These are phyloP conservation scores for Diaphora mendica DNA, from an alignment of 2,888 invertebrate species.

Conservation along the genomic window DNA sequence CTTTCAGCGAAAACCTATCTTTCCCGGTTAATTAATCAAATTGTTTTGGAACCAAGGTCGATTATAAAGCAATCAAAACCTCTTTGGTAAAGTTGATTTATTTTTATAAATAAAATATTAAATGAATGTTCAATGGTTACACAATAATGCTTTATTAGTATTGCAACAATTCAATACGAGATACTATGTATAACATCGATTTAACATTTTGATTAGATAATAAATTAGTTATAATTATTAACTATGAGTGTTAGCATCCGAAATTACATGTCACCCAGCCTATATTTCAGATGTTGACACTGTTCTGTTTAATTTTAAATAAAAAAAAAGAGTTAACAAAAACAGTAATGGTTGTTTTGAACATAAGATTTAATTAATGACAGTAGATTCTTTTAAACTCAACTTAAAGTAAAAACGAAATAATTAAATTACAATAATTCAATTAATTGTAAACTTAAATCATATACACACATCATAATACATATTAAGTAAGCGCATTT, in stretches of 20 bases:
- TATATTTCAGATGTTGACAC: constrained; percentile 56
- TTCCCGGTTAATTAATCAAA: constrained; percentile 9
- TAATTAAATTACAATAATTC: too few relatives aligned
- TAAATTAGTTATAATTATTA: constrained; percentile 29
- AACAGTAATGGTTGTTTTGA: background rate
- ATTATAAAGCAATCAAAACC: constrained; percentile 41
- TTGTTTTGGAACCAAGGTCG: constrained; percentile 17
- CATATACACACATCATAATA: background rate
- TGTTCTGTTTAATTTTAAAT: constrained; percentile 17
- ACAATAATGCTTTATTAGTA: constrained; percentile 56
- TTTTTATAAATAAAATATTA: constrained; percentile 49
- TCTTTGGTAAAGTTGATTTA: constrained; percentile 36
- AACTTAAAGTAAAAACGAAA: background rate
- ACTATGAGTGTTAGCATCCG: constrained; percentile 45
- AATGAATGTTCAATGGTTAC: constrained; percentile 49
- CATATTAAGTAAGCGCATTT: constrained; percentile 56
- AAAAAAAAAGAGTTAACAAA: background rate
- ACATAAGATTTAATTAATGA: background rate
- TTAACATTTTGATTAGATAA: constrained; percentile 49
- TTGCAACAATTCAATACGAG: constrained; percentile 55
- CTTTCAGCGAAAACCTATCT: constrained; percentile 14
- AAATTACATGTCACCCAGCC: constrained; percentile 60
- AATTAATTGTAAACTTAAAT: constrained; percentile 22
- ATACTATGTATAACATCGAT: constrained; percentile 54
- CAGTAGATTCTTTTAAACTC: background rate